These are phyloP conservation scores for Vanacampus margaritifer DNA, from an alignment of 2,113 vertebrate species.

Conservation along the genomic window DNA sequence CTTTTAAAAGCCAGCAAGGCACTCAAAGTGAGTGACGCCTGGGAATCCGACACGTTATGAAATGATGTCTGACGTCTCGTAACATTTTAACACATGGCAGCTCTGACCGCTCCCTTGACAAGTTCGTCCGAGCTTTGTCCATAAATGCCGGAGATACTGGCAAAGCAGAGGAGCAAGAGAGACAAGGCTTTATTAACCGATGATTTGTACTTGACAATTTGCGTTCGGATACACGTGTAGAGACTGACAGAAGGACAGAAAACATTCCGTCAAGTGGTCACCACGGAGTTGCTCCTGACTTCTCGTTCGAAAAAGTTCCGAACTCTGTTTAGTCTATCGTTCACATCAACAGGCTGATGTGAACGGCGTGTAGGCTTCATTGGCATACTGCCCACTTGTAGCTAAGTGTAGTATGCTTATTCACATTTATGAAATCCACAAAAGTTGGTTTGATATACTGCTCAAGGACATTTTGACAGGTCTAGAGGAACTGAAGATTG, in stretches of 20 bases:
- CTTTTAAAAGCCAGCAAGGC: constrained; percentile 39
- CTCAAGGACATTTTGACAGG: not conserved
- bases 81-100: constrained; percentile 63
- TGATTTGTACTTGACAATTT: constrained; percentile 42
- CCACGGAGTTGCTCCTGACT: constrained; percentile 17
- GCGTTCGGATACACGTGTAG: constrained; percentile 15
- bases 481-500: not conserved
- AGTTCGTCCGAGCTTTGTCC: constrained; percentile 48
- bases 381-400: not conserved
- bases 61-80: constrained; percentile 54
- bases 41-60: constrained; percentile 65
- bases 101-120: constrained; percentile 55
- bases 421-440: not conserved
- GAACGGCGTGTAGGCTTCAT: not conserved
- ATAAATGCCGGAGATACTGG: constrained; percentile 22
- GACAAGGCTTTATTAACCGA: constrained; percentile 41
- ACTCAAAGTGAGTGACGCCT: constrained; percentile 58
- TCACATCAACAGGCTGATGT: not conserved
- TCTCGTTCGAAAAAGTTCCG: not conserved
- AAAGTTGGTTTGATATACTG: not conserved
- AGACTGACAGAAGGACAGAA: constrained; percentile 38
- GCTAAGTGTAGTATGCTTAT: not conserved
- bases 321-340: constrained; percentile 5
- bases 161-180: constrained; percentile 31
- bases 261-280: constrained; percentile 26